Base-by-base conservation (phyloP, 2,113 vertebrate species). In the Campylorhamphus procurvoides region DNA sequence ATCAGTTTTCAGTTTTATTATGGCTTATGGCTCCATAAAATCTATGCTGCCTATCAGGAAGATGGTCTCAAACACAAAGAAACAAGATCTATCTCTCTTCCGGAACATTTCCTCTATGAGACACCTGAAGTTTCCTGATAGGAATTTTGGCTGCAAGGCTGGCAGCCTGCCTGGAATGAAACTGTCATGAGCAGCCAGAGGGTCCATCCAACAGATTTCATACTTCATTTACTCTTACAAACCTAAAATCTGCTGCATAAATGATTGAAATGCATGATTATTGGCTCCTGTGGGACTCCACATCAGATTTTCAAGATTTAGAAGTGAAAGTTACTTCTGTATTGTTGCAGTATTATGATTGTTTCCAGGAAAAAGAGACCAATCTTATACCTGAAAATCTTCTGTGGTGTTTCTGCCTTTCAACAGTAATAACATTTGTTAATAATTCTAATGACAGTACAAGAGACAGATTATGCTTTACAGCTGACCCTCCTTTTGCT, bases 11-110 rank as follows among this genome's bases (percentile, higher is more conserved):
- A 14, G 4, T 74, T 91, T 75, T 50, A 44, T 55, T 59, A 28
- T 0, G 0, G 25, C 15, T 10, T 24, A 10, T 44, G 27, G 28
- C 63, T 78, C 63, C 16, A 78, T 33, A 72, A 53, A 24, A 9
- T 46, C 19, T 73, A 28, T 87, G 33, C 7, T 35, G 16, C n/a
- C 13, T 24, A 22, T 55, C 60, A 60, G 47, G 42, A 28, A 78
- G 7, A 18, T 68, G 19, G 5, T 82, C 29, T 52, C 33, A 91
- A 67, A 52, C 22, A 72, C 11, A 37, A 58, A 89, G 40, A 66
- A 94, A 67, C 6, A 58, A 66, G 14, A 59, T 49, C 19, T 44
- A 27, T 14, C 9, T 71, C 40, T 76, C 15, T 77, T 87, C 12
- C 40, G 42, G 33, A 75, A 55, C 0, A 0, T 17, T 4, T n/a